Conservation (phyloP, 1,140 invertebrate genomes). For the Drosophila parabipectinata region DNA sequence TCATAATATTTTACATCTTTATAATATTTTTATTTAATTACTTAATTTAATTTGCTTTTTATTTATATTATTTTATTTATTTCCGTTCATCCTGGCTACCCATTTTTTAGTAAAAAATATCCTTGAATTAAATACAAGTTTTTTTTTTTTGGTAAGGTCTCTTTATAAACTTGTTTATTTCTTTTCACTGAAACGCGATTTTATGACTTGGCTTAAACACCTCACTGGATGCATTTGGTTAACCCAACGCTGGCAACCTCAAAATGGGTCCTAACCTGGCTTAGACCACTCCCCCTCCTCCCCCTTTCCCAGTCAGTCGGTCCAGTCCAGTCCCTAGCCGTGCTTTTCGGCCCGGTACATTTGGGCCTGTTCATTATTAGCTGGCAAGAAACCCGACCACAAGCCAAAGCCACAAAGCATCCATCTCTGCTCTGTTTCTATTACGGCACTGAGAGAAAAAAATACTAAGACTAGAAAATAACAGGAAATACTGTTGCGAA, state of each 20-base stretch:
- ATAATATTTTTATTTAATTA: too few relatives aligned
- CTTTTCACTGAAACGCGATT: conserved; percentile 8
- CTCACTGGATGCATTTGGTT: conserved; percentile 32
- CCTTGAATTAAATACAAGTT: too few relatives aligned
- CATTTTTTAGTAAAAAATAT: too few relatives aligned
- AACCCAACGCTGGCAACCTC: conserved; percentile 9
- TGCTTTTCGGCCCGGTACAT: not conserved
- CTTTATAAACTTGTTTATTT: not conserved
- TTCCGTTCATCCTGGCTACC: too few relatives aligned
- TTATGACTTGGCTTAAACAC: conserved; percentile 39
- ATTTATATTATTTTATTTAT: too few relatives aligned
- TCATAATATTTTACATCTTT: too few relatives aligned
- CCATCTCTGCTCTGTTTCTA: conserved; percentile 3
- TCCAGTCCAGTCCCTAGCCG: not conserved
- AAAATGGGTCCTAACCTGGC: not conserved
- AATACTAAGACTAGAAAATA: not conserved
- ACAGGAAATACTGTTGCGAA: too few relatives aligned
- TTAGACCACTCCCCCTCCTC: too few relatives aligned
- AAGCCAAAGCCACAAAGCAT: conserved; percentile 27
- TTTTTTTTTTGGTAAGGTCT: too few relatives aligned
- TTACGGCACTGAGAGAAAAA: not conserved
- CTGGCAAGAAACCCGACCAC: conserved; percentile 26
- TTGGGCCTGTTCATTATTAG: conserved; percentile 32
- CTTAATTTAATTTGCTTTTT: too few relatives aligned
- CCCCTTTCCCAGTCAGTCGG: not conserved